Evolutionary conservation across 2,888 invertebrate species (phyloP), one percentile per base, ranked within the genome.

Genomic region (Phasia obesa): DNA sequence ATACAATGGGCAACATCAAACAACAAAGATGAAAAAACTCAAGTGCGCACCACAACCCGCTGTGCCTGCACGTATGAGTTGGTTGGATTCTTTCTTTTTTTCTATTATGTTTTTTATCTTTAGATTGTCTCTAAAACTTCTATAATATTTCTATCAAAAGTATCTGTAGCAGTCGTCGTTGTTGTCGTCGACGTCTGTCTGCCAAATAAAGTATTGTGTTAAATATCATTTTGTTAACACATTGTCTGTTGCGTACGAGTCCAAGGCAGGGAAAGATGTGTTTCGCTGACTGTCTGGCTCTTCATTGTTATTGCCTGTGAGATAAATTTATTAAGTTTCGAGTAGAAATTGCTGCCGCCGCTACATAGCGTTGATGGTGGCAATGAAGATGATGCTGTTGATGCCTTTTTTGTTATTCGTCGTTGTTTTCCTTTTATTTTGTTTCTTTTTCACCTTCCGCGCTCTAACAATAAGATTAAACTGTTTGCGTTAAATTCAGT

Each of bases 401-500:
- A 25, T 75, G 42, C 4, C 67, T 49, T 11, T 59, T 19, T 38
- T 62, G 35, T 11, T 53, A 53, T 69, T 17, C 55, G 51, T 17
- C 62, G 53, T 62, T 76, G 76, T 62, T 42, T 15, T 55, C 44
- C 31, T 13, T 70, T 13, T 67, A 23, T 47, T 27, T 47, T 23
- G 47, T 13, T 49, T 55, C 62, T 44, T 44, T n/a, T 69, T 77
- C 70, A 47, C 53, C 77, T 70, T 44, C 55, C 57, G 42, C 49
- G 38, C 62, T 60, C 49, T 64, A 70, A 64, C 49, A 65, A 73
- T 51, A 49, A 70, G 82, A 83, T 83, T 83, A 83, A 83, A 83
- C 69, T 83, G 79, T 83, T 83, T 83, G n/a, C n/a, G 79, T 79
- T 78, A 74, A 83, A 79, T 74, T 75, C 74, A n/a, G n/a, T n/a